Evolutionary conservation across 2,888 invertebrate species (phyloP), one percentile per base, ranked within the genome.

Genomic region (Girardia tigrina): DNA sequence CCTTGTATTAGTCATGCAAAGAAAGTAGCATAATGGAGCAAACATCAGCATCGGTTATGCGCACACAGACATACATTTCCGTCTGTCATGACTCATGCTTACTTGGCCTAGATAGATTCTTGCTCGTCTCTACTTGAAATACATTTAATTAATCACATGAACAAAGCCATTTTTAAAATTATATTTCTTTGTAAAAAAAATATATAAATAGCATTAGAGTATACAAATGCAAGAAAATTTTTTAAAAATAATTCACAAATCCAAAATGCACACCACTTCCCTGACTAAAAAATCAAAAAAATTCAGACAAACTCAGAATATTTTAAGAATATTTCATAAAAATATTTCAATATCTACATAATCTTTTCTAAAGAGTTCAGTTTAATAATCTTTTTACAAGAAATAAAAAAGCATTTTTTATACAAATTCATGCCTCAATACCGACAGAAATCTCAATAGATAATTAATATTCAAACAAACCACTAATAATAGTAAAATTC

Each of bases 181-280:
- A 56, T 56, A 56, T 56, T 56, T 56, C 56, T 56, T 56, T 56
- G 56, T 56, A 56, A 56, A 56, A n/a, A n/a, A n/a, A 56, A 56
- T 56, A 56, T 56, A 16, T 56, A 56, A 8, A 56, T 8, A 56
- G 56, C 56, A 56, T 56, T 56, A 56, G 23, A 56, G 56, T n/a
- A 56, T 56, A 56, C 56, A 56, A 56, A 56, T 56, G 56, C 56
- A 56, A 56, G 8, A 36, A 36, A n/a, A n/a, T n/a, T 16, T 36
- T 36, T 36, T 12, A 36, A 36, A 36, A 56, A 8, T 8, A 56
- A 56, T 56, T 56, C 56, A 56, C 56, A 56, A 8, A 56, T 56
- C 23, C 20, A 56, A 56, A 56, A 56, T 56, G n/a, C 56, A 56
- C 56, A n/a, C 20, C 56, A 56, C n/a, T 23, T 56, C 56, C 56